Evolutionary conservation across 2,113 vertebrate genomes (phyloP), one percentile per base, ranked within the genome.

Genomic region (Harpagus bidentatus): DNA sequence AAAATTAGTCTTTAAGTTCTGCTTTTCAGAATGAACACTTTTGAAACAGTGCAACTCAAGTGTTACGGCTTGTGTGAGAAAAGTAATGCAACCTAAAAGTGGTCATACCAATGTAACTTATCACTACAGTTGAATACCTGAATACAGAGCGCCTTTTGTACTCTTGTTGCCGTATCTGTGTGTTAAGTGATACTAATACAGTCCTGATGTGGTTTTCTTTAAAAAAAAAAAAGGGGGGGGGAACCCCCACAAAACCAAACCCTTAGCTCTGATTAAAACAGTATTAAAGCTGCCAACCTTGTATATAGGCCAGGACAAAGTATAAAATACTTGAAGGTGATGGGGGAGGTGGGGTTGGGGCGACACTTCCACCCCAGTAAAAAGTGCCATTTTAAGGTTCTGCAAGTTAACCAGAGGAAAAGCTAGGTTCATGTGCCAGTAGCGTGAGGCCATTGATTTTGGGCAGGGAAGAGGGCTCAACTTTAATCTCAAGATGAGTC

Each of bases 81-180:
- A 53, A 43, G n/a, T 71, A 87, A 52, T 12, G 47, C 34, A 31
- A 4, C 7, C 20, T 58, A 14, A 34, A 81, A 81, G 56, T 15
- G 18, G 36, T 55, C 16, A n/a, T 82, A n/a, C 21, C 19, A 8
- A 4, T 55, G 72, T 71, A 48, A 84, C 26, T 87, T 67, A 87
- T 10, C 65, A 10, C 76, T 74, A 2, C 42, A 34, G 74, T 65
- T 82, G 61, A 76, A 65, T 82, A 65, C 45, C 22, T 73, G 59
- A 77, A 9, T 14, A 92, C 59, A 93, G 76, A 95, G 43, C 74
- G 61, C 48, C 67, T 82, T 80, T 86, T 93, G 62, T 93, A 16
- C 53, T 86, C 28, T 17, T 55, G 28, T 69, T 90, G 62, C 53
- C 1, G 0, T 83, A 78, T 65, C 76, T 86, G 2, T 80, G 31